Base-by-base conservation (phyloP, 30 jellyfish, hydroid and myxozoan genomes). In the Hydractinia symbiolongicarpus region DNA sequence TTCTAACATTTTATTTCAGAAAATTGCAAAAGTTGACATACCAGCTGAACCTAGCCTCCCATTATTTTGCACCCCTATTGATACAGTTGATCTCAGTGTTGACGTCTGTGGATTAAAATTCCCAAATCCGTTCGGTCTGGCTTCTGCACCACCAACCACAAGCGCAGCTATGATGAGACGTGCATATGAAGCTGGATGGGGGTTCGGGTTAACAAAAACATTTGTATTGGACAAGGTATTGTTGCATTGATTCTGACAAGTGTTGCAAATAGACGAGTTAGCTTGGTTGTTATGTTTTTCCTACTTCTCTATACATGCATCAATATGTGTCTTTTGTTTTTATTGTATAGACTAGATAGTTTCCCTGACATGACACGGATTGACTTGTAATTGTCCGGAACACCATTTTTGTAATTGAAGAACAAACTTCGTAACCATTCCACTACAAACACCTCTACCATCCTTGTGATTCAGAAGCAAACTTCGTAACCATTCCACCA, bases 121-220 rank as follows among this genome's bases (percentile, higher is more conserved):
- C 83, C 93, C 95, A 60, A 90, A 90, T 73, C 97, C 97, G 5
- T 90, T 90, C 82, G 97, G 97, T 15, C 78, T 90, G 6, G 97
- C 97, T 49, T 84, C 95, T 80, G 97, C 97, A 6, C 97, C 97
- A 4, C 97, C 97, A 10, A 90, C 97, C 10, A 90, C 97, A 13
- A 90, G 95, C 44, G 81, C 97, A 64, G 87, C 97, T 4, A 90
- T 90, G 97, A 85, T 90, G 78, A 79, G 97, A 16, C 74, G 97
- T 15, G 97, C 95, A 15, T 90, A 64, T 55, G 97, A 90, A 66
- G 88, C 95, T 50, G 97, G 97, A 6, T 90, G 97, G 97, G 97
- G 97, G 7, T 90, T 90, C 62, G 92, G 87, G 10, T 60, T 90
- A 71, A 90, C 97, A 16, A 90, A 90, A 75, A 90, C 97, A 58